Evolutionary conservation across 2,797 vertebrate species (phyloP).

Genomic region (Tadarida brasiliensis): DNA sequence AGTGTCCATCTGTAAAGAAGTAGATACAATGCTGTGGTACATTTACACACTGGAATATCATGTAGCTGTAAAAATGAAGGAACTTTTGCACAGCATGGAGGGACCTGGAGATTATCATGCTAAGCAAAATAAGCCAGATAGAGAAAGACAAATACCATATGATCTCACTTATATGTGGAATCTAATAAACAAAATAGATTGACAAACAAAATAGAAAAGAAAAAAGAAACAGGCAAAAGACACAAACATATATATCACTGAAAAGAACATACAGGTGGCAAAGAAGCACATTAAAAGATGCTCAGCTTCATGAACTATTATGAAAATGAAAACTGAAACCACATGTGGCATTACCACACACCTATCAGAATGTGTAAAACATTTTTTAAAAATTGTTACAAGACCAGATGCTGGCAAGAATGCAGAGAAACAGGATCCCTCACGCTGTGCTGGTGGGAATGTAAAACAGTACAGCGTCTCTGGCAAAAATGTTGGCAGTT

Average conservation of each 20-base stretch:
- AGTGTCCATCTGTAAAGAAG: neutral
- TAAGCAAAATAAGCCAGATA: neutral
- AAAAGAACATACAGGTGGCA: neutral
- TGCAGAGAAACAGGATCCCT: neutral
- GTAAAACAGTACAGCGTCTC: neutral
- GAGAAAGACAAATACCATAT: neutral
- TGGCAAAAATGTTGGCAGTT: neutral
- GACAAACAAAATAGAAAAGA: neutral
- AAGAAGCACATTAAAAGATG: neutral
- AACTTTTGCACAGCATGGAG: neutral
- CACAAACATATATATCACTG: neutral
- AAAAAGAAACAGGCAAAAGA: neutral
- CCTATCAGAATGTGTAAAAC: neutral
- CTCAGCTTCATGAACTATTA: neutral
- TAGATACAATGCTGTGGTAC: neutral
- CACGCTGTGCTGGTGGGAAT: neutral
- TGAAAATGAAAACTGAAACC: neutral
- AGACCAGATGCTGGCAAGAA: neutral
- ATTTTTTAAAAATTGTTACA: neutral
- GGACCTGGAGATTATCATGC: neutral
- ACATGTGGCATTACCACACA: neutral
- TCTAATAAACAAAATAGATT: neutral
- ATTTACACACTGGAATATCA: neutral
- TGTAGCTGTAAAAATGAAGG: neutral
- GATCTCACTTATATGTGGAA: neutral